These are phyloP conservation scores for Ovis canadensis DNA, from an alignment of 2,113 vertebrate genomes.

Conservation along the genomic window DNA sequence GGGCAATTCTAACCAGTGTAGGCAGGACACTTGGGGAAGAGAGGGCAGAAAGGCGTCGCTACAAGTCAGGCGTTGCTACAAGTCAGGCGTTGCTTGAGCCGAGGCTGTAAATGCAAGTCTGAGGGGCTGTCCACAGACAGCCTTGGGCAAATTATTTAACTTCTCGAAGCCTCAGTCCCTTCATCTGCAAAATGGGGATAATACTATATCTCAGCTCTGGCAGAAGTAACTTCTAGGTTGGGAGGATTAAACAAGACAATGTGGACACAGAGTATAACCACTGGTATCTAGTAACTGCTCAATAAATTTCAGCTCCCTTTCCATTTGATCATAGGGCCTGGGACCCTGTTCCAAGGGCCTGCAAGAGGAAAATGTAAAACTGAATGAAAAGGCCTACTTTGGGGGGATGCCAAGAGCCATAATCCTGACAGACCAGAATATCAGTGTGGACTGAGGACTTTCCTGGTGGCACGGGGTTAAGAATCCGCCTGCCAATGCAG, in stretches of 20 bases:
- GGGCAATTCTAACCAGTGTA: not conserved
- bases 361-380: not conserved
- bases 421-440: not conserved
- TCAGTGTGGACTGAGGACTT: not conserved
- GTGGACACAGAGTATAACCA: not conserved
- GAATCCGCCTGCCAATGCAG: not conserved
- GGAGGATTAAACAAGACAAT: not conserved
- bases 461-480: not conserved
- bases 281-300: not conserved
- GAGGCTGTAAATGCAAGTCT: not conserved
- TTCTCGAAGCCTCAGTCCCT: not conserved
- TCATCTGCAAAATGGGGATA: not conserved
- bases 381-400: not conserved
- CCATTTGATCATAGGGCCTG: not conserved
- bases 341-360: not conserved
- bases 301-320: not conserved
- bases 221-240: not conserved
- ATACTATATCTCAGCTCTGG: not conserved
- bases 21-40: not conserved
- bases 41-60: not conserved
- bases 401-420: not conserved
- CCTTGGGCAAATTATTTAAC: not conserved
- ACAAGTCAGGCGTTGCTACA: not conserved
- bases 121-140: not conserved
- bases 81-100: not conserved